phyloP scores from a whole-genome alignment of 2,888 invertebrate species.

The Penaeus monodon region DNA sequence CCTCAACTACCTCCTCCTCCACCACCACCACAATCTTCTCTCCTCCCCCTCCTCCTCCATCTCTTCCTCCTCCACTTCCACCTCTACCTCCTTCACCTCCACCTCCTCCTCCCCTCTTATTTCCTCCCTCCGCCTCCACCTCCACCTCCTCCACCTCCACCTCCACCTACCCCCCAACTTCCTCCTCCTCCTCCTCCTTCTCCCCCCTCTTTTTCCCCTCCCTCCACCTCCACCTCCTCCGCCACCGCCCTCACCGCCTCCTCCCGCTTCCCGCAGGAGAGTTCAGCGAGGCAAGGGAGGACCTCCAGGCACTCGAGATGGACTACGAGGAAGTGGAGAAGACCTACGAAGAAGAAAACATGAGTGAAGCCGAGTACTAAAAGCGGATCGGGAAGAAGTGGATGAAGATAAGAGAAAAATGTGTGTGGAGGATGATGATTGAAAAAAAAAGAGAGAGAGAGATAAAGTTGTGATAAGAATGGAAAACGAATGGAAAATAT shows the following conservation, averaged over 20 bases:
- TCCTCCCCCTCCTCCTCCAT: not conserved
- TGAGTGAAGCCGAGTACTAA: too few species aligned
- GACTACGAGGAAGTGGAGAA: constrained; percentile 57
- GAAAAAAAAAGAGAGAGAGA: too few species aligned
- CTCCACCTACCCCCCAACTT: not conserved
- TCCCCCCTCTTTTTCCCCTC: not conserved
- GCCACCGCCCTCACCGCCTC: not conserved
- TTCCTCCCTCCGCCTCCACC: not conserved
- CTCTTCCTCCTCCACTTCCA: not conserved
- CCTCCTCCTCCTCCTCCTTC: not conserved
- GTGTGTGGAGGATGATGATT: too few species aligned
- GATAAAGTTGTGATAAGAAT: too few species aligned
- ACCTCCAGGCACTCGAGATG: constrained; percentile 51
- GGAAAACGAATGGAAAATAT: too few species aligned
- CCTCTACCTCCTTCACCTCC: not conserved
- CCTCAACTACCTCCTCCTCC: not conserved
- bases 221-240: not conserved
- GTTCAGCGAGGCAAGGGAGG: constrained; percentile 47
- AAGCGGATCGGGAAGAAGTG: constrained; percentile 5
- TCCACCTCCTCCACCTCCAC: not conserved
- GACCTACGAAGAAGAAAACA: constrained; percentile 4
- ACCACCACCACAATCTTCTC: not conserved
- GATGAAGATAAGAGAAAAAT: too few species aligned
- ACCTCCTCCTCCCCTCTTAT: too few species aligned
- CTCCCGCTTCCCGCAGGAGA: constrained; percentile 35